These are phyloP conservation scores for Bursaphelenchus okinawaensis DNA, from an alignment of 2,888 invertebrate species.

Conservation along the genomic window DNA sequence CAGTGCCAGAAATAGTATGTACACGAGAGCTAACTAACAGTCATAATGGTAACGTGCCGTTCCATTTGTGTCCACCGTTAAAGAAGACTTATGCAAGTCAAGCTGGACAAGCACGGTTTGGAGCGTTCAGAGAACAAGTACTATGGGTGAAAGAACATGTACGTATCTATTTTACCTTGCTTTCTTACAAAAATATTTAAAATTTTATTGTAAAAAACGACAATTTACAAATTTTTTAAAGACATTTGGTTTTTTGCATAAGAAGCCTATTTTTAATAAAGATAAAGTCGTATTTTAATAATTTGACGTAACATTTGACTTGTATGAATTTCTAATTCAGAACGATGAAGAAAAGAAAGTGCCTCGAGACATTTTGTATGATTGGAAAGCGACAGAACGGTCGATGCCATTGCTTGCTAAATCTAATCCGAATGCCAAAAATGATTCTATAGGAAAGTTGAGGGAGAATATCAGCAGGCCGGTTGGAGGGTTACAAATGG, in stretches of 20 bases:
- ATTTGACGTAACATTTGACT: no score
- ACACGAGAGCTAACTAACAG: slow-evolving; percentile 31
- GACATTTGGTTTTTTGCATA: no score
- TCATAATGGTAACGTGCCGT: slow-evolving; percentile 38
- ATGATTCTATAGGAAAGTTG: slow-evolving; percentile 37
- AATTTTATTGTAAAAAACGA: no score
- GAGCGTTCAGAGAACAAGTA: slow-evolving; percentile 41
- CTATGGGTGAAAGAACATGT: slow-evolving; percentile 38
- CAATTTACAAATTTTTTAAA: no score
- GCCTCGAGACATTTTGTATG: slow-evolving; percentile 37
- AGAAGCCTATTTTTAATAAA: no score
- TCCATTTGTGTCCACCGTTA: slow-evolving; percentile 33
- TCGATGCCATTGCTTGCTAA: slow-evolving; percentile 29
- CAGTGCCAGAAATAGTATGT: slow-evolving; percentile 35
- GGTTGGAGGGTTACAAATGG: slow-evolving; percentile 39
- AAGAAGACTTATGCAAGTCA: slow-evolving; percentile 36
- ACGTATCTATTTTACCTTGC: slow-evolving; percentile 12
- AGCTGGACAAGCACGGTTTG: slow-evolving; percentile 40
- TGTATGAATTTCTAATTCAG: slow-evolving; percentile 9
- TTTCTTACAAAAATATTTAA: no score
- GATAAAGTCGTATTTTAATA: no score
- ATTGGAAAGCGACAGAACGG: slow-evolving; percentile 40
- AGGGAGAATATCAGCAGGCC: slow-evolving; percentile 24
- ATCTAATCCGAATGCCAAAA: slow-evolving; percentile 43
- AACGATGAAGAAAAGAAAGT: slow-evolving; percentile 35